A percentile compares a stretch with the other conserved stretches of the same genome.
phyloP scores from a whole-genome alignment of 2,113 vertebrate species.

The Siphamia tubifer region DNA sequence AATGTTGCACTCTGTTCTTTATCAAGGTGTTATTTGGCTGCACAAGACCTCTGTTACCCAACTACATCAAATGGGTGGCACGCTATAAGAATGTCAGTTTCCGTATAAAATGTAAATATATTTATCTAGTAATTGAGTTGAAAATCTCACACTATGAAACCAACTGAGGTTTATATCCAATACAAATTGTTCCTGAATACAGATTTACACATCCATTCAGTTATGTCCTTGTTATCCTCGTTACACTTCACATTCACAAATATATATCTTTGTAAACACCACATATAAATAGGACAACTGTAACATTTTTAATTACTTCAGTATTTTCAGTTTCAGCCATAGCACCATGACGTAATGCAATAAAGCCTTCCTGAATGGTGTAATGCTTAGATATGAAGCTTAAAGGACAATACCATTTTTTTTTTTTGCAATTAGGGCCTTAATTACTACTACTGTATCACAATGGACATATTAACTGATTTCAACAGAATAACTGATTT shows the following conservation, averaged over 20 bases:
- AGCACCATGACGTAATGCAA: not conserved
- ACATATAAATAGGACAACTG: not conserved
- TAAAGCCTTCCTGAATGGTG: not conserved
- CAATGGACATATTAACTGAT: no score
- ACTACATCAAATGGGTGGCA: not conserved
- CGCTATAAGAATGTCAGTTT: not conserved
- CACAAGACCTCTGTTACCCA: not conserved
- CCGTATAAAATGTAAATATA: not conserved
- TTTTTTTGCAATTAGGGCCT: no score
- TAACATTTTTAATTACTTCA: not conserved
- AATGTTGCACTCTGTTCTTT: not conserved
- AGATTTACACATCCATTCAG: not conserved
- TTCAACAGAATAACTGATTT: no score
- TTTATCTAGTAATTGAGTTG: not conserved
- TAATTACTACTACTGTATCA: no score
- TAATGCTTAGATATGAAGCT: not conserved
- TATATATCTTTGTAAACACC: not conserved
- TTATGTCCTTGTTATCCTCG: conserved; percentile 14
- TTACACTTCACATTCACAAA: conserved; percentile 7
- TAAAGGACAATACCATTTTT: no score
- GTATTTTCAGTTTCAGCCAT: not conserved
- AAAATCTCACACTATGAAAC: not conserved
- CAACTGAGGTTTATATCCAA: not conserved
- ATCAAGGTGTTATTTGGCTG: not conserved
- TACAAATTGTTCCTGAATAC: not conserved